Conservation (phyloP, 2,888 invertebrate species). For the Trisateles emortualis region DNA sequence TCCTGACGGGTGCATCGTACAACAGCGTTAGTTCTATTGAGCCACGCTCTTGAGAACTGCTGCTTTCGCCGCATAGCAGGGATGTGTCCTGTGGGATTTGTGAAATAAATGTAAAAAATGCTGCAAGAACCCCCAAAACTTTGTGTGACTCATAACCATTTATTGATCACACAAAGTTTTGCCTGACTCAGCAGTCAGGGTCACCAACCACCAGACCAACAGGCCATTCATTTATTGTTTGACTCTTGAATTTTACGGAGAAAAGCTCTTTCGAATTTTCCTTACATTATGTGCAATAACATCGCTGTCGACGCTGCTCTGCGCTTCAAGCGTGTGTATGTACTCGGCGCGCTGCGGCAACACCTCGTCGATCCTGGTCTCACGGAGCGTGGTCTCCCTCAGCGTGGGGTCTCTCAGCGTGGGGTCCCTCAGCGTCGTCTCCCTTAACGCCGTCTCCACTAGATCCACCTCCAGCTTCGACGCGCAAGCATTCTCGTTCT, state of each 20-base stretch:
- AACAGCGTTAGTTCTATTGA: slow-evolving; percentile 95
- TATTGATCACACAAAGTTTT: too few relatives aligned
- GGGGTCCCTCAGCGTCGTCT: slow-evolving; percentile 40
- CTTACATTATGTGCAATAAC: slow-evolving; percentile 90
- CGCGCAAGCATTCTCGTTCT: slow-evolving; percentile 74
- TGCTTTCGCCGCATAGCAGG: slow-evolving; percentile 78
- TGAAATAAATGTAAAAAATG: neutral
- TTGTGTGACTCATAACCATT: too few relatives aligned
- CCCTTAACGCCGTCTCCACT: slow-evolving; percentile 68
- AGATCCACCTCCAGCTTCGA: slow-evolving; percentile 71
- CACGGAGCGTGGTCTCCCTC: slow-evolving; percentile 80
- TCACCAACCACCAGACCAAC: too few relatives aligned
- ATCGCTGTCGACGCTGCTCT: slow-evolving; percentile 87
- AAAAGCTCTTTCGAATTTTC: too few relatives aligned
- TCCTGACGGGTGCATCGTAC: slow-evolving; percentile 96
- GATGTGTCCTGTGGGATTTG: slow-evolving; percentile 83
- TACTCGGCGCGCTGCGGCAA: slow-evolving; percentile 81
- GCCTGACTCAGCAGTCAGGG: too few relatives aligned
- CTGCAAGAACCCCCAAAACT: too few relatives aligned
- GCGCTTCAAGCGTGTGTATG: slow-evolving; percentile 80
- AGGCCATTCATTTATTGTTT: too few relatives aligned
- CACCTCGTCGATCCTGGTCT: slow-evolving; percentile 89
- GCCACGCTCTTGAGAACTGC: slow-evolving; percentile 88
- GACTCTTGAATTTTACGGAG: neutral
- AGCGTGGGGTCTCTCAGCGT: slow-evolving; percentile 69